Conservation (phyloP, 2,888 invertebrate genomes). For the Phymatocera aterrima region DNA sequence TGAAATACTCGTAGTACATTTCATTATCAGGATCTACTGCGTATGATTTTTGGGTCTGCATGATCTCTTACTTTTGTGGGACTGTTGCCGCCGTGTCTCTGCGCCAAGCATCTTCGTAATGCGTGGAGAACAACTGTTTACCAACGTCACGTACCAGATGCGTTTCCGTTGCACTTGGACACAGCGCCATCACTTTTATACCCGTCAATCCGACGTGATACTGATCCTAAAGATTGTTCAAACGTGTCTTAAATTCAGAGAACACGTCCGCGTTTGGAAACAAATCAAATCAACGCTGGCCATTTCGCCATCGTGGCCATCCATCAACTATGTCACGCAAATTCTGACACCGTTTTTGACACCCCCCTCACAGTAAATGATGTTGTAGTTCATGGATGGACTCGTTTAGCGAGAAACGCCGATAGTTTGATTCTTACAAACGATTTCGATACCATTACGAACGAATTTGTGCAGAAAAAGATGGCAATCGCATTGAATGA, state of each 20-base stretch:
- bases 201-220: slow-evolving; percentile 85
- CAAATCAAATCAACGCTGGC: no score
- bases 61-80: slow-evolving; percentile 79
- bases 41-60: background rate
- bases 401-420: no score
- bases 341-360: no score
- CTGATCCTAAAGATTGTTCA: slow-evolving; percentile 77
- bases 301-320: no score
- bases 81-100: slow-evolving; percentile 81
- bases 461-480: slow-evolving; percentile 15
- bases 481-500: no score
- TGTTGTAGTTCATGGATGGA: no score
- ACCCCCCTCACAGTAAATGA: no score
- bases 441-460: no score
- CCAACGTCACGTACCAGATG: slow-evolving; percentile 81
- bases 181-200: slow-evolving; percentile 83
- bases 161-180: slow-evolving; percentile 83
- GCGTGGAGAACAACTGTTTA: slow-evolving; percentile 83
- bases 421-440: no score
- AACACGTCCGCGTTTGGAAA: background rate
- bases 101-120: slow-evolving; percentile 86
- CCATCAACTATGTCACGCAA: no score
- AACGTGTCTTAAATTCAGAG: background rate
- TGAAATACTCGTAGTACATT: background rate
- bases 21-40: background rate